Conservation (phyloP, 2,888 invertebrate genomes). For the Trissolcus brochymenae region DNA sequence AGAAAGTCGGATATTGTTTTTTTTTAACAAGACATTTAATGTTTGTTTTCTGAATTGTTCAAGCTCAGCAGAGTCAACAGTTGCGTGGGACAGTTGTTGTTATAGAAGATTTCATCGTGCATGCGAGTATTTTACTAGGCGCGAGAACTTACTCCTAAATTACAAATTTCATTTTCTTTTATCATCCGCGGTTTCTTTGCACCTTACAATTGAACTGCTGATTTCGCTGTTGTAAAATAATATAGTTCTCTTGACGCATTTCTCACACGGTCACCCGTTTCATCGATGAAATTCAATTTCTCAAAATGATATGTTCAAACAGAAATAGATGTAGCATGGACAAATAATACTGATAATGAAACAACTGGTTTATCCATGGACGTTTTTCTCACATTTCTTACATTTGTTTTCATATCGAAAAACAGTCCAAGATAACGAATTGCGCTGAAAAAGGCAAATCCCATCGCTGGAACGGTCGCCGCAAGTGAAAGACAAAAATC, state of each 20-base stretch:
- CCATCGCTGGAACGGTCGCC: conserved; percentile 5
- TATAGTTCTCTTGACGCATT: conserved; percentile 42
- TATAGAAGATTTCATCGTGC: conserved; percentile 60
- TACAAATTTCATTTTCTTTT: conserved; percentile 58
- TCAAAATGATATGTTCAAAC: background rate
- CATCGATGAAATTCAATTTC: conserved; percentile 32
- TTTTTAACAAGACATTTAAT: conserved; percentile 73
- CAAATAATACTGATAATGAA: conserved; percentile 41
- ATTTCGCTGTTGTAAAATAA: conserved; percentile 59
- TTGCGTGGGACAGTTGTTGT: conserved; percentile 66
- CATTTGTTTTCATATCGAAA: background rate
- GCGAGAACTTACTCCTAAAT: conserved; percentile 63
- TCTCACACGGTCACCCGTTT: conserved; percentile 15
- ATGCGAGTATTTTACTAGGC: conserved; percentile 60
- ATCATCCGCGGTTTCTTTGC: conserved; percentile 54
- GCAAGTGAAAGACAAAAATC: background rate
- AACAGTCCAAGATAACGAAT: conserved; percentile 18
- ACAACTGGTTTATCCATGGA: conserved; percentile 16
- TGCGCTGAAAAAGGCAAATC: conserved; percentile 3
- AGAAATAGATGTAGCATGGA: conserved; percentile 23
- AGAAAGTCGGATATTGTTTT: conserved; percentile 25
- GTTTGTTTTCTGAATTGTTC: conserved; percentile 67
- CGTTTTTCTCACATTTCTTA: background rate
- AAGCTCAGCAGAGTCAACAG: conserved; percentile 72
- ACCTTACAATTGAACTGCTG: conserved; percentile 57